Evolutionary conservation across 2,888 invertebrate species (phyloP), one percentile per base, ranked within the genome.

Genomic region (Drosophila monieri): DNA sequence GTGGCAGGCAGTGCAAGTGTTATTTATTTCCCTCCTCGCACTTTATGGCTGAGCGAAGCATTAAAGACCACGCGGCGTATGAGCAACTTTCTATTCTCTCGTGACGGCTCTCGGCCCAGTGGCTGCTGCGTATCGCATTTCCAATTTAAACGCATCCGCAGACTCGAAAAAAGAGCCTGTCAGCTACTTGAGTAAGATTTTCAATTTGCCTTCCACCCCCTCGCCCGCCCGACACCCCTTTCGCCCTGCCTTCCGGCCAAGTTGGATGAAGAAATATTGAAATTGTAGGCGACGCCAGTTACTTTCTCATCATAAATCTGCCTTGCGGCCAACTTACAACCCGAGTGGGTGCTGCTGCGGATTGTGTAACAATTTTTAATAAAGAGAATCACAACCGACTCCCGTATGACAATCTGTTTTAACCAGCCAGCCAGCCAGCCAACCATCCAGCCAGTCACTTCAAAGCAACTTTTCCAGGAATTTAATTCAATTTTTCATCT

Each of bases 201-300:
- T 87, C 79, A 87, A 87, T 85, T 83, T 83, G 62, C 66, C 56
- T 10, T 35, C 62, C 35, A 30, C 51, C 21, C 6, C 51, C 21
- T 3, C 25, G 21, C 4, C 4, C 21, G 10, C 3, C 25, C 18
- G 8, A 35, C 25, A 12, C 43, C 8, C 23, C 9, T 8, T 25
- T 15, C 47, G 14, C 54, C 47, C 23, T 37, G 21, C 18, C 39
- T 12, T 37, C 32, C 30, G 15, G 18, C 41, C 14, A 35, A 9
- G 51, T 44, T 59, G 71, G 74, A 76, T 80, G 76, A 78, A 78
- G 83, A 84, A 77, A 86, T 84, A 85, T 81, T 81, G 87, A 87
- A 85, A 87, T 87, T 81, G 73, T 87, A 79, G 73, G 73, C 77
- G 69, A 41, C 25, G 35, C 58, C 61, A 72, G 72, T 69, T 74